A percentile compares a stretch with the other conserved stretches of the same genome.
Conservation (phyloP, 2,113 vertebrate species). For the Rhineura floridana region DNA sequence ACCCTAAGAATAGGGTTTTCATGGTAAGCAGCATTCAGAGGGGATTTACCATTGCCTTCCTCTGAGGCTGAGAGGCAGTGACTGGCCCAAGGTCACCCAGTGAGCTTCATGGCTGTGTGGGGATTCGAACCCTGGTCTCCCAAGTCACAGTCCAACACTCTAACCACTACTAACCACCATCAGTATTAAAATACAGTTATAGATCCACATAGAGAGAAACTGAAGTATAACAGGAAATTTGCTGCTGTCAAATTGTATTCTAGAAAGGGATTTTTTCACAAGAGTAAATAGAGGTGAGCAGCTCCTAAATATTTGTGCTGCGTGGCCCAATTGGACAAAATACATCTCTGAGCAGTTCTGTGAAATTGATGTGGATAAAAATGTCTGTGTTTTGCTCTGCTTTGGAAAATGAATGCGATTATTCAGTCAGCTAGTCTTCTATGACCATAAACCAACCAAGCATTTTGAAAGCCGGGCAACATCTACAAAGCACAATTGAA, state of each 20-base stretch:
- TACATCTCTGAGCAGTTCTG: neutral
- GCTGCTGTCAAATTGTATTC: neutral
- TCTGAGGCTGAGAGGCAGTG: too few relatives aligned
- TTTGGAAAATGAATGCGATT: conserved; percentile 21
- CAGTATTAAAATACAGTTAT: too few relatives aligned
- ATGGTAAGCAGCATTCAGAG: too few relatives aligned
- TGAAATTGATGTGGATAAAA: neutral
- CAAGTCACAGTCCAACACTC: too few relatives aligned
- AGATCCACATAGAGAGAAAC: neutral
- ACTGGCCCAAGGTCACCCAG: too few relatives aligned
- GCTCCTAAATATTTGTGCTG: neutral
- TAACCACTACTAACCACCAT: too few relatives aligned
- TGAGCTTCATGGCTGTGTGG: too few relatives aligned
- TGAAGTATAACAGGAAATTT: neutral
- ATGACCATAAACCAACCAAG: neutral
- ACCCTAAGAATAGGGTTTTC: too few relatives aligned
- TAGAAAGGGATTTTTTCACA: neutral
- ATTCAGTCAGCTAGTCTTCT: neutral
- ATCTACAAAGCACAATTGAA: conserved; percentile 8
- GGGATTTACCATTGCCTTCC: too few relatives aligned
- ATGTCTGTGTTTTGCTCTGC: neutral
- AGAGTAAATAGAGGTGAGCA: neutral
- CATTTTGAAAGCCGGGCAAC: neutral
- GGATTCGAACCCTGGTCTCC: too few relatives aligned
- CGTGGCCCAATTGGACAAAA: neutral